phyloP scores from a whole-genome alignment of 1,140 invertebrate species.

The Aphis gossypii region DNA sequence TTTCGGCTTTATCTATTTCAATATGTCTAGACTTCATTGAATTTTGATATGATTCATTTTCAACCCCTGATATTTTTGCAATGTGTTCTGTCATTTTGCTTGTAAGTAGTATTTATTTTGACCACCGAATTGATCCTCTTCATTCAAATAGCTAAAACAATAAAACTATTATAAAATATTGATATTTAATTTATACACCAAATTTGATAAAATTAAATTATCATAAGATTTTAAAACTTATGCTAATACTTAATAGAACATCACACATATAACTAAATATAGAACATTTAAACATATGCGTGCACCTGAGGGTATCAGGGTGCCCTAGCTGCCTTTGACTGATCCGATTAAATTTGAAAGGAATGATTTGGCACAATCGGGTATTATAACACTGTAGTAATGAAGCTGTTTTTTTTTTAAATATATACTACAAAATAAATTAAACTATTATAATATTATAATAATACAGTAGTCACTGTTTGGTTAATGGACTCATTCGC shows the following conservation, averaged over 20 bases:
- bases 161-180: not conserved
- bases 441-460: too few relatives aligned
- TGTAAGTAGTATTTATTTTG: not conserved
- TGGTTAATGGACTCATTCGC: too few relatives aligned
- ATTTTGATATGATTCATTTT: not conserved
- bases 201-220: not conserved
- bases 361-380: not conserved
- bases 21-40: not conserved
- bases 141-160: conserved; percentile 14
- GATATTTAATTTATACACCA: not conserved
- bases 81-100: not conserved
- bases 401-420: not conserved
- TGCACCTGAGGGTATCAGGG: too few relatives aligned
- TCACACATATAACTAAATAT: not conserved
- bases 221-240: not conserved
- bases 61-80: not conserved
- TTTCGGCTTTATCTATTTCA: conserved; percentile 19
- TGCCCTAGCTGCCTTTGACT: not conserved
- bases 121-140: not conserved
- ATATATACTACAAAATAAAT: not conserved
- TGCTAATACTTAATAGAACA: not conserved
- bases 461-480: too few relatives aligned
- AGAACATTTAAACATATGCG: not conserved
- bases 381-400: not conserved
- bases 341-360: not conserved